Base-by-base conservation (phyloP, 2,888 invertebrate genomes). In the Trilocha varians region DNA sequence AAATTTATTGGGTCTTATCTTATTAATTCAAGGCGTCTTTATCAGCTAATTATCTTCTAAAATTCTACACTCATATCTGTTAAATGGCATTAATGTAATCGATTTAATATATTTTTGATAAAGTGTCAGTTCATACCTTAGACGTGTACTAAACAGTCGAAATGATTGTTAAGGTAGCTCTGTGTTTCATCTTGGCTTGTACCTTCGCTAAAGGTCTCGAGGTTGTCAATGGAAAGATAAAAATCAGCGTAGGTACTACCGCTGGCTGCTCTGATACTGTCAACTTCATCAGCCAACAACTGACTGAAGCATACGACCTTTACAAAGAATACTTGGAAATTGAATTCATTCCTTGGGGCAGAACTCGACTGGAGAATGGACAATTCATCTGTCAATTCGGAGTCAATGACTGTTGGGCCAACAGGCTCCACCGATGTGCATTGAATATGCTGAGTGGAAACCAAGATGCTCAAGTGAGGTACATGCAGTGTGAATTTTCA, bases 291-390 rank as follows among this genome's bases (percentile, higher is more conserved):
- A 40, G 43, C 13, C 36, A 57, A 11, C 65, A 74, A 14, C 52
- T 85, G 6, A 52, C 45, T 1, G 63, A 67, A 32, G 63, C 73
- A 0, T 78, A 76, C 36, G 52, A 51, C 11, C 52, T 66, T 15
- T 82, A 76, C 49, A 60, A 62, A 9, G 49, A 77, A 0, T 76
- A 61, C 36, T 45, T 86, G 42, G 73, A 82, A 6, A 42, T 85
- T 0, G 73, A 83, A 47, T 83, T 78, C 38, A 61, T 86, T 1
- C 76, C 83, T 1, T 87, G 86, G 86, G 86, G 85, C 13, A 73
- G 76, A 41, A 74, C 79, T 0, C 13, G 13, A 1, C 56, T 70
- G 34, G 41, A 40, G 0, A 53, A 75, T 17, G 75, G 68, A 3
- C 48, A 42, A 2, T 46, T 78, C 9, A 47, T 41, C 1, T 86